Evolutionary conservation across 2,888 invertebrate genomes (phyloP), one percentile per base, ranked within the genome.

Genomic region (Lumbricus terrestris): DNA sequence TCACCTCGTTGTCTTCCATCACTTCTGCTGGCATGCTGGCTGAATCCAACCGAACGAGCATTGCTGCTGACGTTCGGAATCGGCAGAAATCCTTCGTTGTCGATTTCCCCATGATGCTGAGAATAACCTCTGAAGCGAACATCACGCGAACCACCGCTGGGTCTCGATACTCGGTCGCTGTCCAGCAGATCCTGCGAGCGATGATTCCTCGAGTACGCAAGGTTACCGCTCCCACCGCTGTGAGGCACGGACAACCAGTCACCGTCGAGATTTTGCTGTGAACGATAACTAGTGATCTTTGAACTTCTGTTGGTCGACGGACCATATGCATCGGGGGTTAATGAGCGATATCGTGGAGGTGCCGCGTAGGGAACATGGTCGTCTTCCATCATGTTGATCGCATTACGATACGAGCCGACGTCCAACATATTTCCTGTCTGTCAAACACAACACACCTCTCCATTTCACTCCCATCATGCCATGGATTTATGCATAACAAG

Each of bases 361-460:
- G 29, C n/a, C 16, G 13, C 5, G 11, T 69, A 69, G 16, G 29
- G 0, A 69, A 0, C n/a, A 11, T 11, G 4, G 38, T 88, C 18
- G 6, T 37, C 47, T 8, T 88, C 88, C 18, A 88, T 0, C 35
- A 40, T 42, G 88, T 88, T 88, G 0, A 88, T 40, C 6, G 88
- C 88, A 47, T 33, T 88, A 20, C 40, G 40, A 29, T 88, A 88
- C 13, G 88, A n/a, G 18, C 47, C 88, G 4, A 42, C 88, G 37
- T 88, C 88, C 33, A 88, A 88, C 88, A 88, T 88, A 35, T 40
- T 38, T n/a, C 16, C n/a, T 69, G 29, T 69, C 69, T 69, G 69
- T 69, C n/a, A 69, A 69, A 47, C 29, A 69, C 69, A 69, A 69
- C 29, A 69, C 29, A 69, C n/a, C n/a, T 16, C 69, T 69, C 69